Conservation (phyloP, 1,140 invertebrate genomes). For the Diplogasteroides magnus region DNA sequence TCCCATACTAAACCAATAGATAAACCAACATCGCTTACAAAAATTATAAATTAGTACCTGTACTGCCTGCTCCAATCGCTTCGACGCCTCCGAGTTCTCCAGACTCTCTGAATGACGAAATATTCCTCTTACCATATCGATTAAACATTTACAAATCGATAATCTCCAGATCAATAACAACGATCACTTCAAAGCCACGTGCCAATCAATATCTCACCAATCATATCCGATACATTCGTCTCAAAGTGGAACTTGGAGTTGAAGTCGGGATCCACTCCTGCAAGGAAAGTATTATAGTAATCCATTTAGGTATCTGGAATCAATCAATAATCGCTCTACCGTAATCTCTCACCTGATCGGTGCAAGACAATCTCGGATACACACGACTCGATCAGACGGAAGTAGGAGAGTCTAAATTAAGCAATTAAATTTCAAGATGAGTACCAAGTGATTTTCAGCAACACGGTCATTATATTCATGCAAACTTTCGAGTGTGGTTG, state of each 20-base stretch:
- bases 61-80: not conserved
- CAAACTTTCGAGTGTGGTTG: no score
- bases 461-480: no score
- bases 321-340: not conserved
- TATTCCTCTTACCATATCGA: no score
- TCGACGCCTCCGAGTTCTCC: not conserved
- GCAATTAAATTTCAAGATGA: no score
- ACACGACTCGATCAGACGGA: not conserved
- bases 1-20: no score
- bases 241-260: not conserved
- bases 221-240: not conserved
- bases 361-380: not conserved
- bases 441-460: no score
- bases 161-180: no score
- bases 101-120: not conserved
- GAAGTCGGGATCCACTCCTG: not conserved
- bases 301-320: not conserved
- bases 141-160: no score
- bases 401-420: not conserved
- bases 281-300: not conserved
- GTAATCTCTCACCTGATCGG: not conserved
- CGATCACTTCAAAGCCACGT: no score
- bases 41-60: no score
- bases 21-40: no score
- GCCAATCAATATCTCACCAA: not conserved